A percentile compares a stretch with the other conserved stretches of the same genome.
Evolutionary conservation across 2,888 invertebrate genomes (phyloP).

Genomic region (Euplexia lucipara): DNA sequence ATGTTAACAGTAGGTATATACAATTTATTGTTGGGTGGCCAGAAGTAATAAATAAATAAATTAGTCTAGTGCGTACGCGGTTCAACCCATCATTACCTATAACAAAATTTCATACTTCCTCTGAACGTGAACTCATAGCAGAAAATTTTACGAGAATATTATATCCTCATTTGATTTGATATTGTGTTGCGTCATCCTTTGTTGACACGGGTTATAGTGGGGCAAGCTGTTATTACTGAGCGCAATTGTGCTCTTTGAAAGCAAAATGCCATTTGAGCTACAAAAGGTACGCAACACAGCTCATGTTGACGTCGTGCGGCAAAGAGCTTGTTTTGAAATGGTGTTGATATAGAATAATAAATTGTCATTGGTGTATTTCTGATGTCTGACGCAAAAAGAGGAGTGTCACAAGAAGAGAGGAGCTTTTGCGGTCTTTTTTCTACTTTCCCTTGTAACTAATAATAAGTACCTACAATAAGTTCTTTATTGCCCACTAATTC

Average conservation of each 20-base stretch:
- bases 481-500: too few relatives aligned
- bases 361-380: not conserved
- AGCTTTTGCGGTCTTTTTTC: too few relatives aligned
- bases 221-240: conserved; percentile 46
- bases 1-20: too few relatives aligned
- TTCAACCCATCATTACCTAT: conserved; percentile 14
- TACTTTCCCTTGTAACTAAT: too few relatives aligned
- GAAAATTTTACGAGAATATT: conserved; percentile 50
- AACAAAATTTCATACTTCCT: conserved; percentile 28
- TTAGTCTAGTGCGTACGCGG: conserved; percentile 23
- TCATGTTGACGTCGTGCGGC: not conserved
- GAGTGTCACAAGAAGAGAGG: too few relatives aligned
- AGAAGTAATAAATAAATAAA: too few relatives aligned
- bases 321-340: conserved; percentile 31
- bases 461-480: too few relatives aligned
- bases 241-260: conserved; percentile 54
- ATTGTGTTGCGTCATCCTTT: conserved; percentile 54
- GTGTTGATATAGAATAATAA: conserved; percentile 1
- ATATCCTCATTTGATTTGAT: conserved; percentile 54
- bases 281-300: conserved; percentile 14
- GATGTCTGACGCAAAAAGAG: not conserved
- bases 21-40: too few relatives aligned
- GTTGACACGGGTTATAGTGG: conserved; percentile 50
- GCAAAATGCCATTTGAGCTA: conserved; percentile 50
- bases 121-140: conserved; percentile 28